Conservation (phyloP, 2,888 invertebrate genomes). For the Drosophila heteroneura region DNA sequence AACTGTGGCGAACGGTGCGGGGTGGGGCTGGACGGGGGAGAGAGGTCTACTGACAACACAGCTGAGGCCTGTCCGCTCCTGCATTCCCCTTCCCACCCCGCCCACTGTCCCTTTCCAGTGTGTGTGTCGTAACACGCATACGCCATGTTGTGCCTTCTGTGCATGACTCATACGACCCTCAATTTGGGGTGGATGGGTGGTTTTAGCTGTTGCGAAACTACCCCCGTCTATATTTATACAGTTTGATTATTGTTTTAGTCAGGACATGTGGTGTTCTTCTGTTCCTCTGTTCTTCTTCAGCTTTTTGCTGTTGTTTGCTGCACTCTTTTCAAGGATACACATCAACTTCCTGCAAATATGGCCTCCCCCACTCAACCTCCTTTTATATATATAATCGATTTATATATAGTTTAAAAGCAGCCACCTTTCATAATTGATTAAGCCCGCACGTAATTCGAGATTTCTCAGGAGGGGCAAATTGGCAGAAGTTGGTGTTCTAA, state of each 20-base stretch:
- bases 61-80: conserved; percentile 35
- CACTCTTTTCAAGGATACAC: conserved; percentile 37
- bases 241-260: conserved; percentile 35
- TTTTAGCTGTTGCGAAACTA: conserved; percentile 40
- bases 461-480: background rate
- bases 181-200: background rate
- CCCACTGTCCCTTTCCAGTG: background rate
- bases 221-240: conserved; percentile 50
- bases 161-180: conserved; percentile 59
- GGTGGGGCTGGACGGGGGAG: rapidly evolving
- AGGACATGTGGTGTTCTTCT: conserved; percentile 10
- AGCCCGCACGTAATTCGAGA: conserved; percentile 27
- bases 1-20: background rate
- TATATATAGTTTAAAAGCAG: conserved; percentile 37
- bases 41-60: conserved; percentile 1
- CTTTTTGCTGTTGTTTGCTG: background rate
- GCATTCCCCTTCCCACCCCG: conserved; percentile 10
- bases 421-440: conserved; percentile 53
- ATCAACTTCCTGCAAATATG: conserved; percentile 27
- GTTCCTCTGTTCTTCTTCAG: background rate
- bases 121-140: conserved; percentile 48
- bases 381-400: conserved; percentile 25
- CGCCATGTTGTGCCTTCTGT: conserved; percentile 52
- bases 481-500: background rate
- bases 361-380: background rate